Evolutionary conservation across 2,797 vertebrate species (phyloP).

Genomic region (Iguana delicatissima): DNA sequence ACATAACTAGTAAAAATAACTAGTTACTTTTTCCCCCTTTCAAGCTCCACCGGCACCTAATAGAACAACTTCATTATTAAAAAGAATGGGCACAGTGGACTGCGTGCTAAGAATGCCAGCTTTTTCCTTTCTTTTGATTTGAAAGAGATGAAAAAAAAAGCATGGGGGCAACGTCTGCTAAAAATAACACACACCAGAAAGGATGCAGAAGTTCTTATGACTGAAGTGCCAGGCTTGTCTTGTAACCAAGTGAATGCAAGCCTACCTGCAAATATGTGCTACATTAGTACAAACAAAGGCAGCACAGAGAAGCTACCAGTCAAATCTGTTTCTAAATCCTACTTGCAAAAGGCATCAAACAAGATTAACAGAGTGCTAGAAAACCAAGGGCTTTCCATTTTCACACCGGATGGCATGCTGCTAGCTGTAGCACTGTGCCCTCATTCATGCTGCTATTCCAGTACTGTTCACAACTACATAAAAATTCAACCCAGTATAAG

Average conservation of each 20-base stretch:
- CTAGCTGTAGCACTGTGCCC: background rate
- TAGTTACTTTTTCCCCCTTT: too few relatives aligned
- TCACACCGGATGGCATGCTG: constrained; percentile 4
- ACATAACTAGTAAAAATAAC: too few relatives aligned
- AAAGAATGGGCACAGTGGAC: too few relatives aligned
- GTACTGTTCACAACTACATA: background rate
- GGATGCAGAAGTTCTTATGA: background rate
- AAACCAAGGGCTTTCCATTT: background rate
- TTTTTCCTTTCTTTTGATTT: background rate
- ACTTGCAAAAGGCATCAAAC: background rate
- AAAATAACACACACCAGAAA: background rate
- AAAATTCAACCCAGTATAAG: background rate
- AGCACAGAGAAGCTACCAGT: background rate
- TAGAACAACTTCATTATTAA: too few relatives aligned
- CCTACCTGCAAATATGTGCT: background rate
- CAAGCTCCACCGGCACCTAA: background rate
- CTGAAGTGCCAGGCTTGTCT: background rate
- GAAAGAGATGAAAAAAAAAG: background rate
- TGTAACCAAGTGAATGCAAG: too few relatives aligned
- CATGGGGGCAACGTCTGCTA: too few relatives aligned
- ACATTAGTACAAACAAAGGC: background rate
- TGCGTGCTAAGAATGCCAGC: background rate
- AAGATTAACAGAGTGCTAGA: background rate
- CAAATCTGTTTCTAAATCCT: background rate
- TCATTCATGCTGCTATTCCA: constrained; percentile 11